Conservation (phyloP, 2,113 vertebrate genomes). For the Pipa parva region DNA sequence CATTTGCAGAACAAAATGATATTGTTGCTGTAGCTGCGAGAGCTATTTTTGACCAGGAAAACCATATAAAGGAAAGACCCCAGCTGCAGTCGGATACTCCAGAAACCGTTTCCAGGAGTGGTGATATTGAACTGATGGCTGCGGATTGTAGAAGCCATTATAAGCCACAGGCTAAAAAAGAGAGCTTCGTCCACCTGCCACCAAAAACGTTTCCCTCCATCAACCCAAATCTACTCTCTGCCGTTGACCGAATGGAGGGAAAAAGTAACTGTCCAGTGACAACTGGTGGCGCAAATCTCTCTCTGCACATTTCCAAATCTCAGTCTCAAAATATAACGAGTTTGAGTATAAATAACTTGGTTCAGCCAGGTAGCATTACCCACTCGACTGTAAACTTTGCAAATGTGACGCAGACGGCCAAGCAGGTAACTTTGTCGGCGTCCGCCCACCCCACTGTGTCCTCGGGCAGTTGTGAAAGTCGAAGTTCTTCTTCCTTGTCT, state of each 20-base stretch:
- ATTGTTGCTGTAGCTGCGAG: slow-evolving; percentile 84
- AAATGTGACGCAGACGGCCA: slow-evolving; percentile 66
- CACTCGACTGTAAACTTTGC: slow-evolving; percentile 77
- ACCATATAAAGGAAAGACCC: slow-evolving; percentile 66
- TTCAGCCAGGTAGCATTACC: slow-evolving; percentile 71
- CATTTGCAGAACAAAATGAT: slow-evolving; percentile 87
- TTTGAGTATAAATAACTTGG: slow-evolving; percentile 90
- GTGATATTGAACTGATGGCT: slow-evolving; percentile 60
- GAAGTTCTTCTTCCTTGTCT: slow-evolving; percentile 66
- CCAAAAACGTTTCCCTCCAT: slow-evolving; percentile 52
- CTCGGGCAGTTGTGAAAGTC: slow-evolving; percentile 62
- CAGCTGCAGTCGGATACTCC: slow-evolving; percentile 51
- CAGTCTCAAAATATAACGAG: slow-evolving; percentile 73
- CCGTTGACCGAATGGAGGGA: slow-evolving; percentile 62
- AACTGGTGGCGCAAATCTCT: slow-evolving; percentile 59
- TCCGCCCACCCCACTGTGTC: slow-evolving; percentile 61
- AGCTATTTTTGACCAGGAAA: slow-evolving; percentile 91
- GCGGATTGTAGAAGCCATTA: slow-evolving; percentile 58
- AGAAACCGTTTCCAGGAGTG: slow-evolving; percentile 53
- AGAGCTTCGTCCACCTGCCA: slow-evolving; percentile 60
- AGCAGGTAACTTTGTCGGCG: slow-evolving; percentile 61
- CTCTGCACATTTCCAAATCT: slow-evolving; percentile 68
- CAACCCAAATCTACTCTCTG: slow-evolving; percentile 50
- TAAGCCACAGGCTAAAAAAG: slow-evolving; percentile 57
- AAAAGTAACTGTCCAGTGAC: slow-evolving; percentile 65